Conservation (phyloP, 2,113 vertebrate species). For the Cygnus atratus region DNA sequence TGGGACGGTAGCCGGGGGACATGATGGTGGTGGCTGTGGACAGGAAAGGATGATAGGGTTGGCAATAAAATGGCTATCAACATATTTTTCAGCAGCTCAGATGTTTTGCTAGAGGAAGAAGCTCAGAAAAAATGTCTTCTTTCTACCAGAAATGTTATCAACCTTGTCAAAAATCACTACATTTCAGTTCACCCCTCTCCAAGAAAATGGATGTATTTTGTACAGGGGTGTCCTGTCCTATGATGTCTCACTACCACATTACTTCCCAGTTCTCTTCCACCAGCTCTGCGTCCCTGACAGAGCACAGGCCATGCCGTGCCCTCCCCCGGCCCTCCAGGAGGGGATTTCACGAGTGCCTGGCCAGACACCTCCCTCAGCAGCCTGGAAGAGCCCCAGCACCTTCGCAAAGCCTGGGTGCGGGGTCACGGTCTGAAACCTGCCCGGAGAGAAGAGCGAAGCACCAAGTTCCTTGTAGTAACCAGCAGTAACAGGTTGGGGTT, state of each 20-base stretch:
- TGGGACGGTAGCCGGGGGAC: background rate
- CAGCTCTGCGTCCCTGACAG: background rate
- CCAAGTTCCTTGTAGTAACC: constrained; percentile 23
- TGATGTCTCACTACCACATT: background rate
- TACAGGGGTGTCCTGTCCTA: background rate
- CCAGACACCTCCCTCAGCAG: background rate
- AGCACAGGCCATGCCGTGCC: fast-evolving
- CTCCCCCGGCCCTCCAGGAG: background rate
- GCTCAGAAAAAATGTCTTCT: background rate
- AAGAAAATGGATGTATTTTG: background rate
- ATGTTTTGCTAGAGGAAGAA: background rate
- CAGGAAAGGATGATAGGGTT: background rate
- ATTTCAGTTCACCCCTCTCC: background rate
- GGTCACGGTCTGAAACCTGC: background rate
- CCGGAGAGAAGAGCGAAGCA: constrained; percentile 4
- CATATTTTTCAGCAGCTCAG: background rate
- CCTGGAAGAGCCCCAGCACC: background rate
- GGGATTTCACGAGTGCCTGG: background rate
- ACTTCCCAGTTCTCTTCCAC: background rate
- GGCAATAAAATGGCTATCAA: background rate
- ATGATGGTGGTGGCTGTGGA: too few relatives aligned
- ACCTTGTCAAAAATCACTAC: background rate
- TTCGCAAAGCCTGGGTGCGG: background rate
- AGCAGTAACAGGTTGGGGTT: constrained; percentile 15
- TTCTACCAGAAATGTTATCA: background rate